Evolutionary conservation across 2,888 invertebrate genomes (phyloP).

Genomic region (Linhomoeus sp.): DNA sequence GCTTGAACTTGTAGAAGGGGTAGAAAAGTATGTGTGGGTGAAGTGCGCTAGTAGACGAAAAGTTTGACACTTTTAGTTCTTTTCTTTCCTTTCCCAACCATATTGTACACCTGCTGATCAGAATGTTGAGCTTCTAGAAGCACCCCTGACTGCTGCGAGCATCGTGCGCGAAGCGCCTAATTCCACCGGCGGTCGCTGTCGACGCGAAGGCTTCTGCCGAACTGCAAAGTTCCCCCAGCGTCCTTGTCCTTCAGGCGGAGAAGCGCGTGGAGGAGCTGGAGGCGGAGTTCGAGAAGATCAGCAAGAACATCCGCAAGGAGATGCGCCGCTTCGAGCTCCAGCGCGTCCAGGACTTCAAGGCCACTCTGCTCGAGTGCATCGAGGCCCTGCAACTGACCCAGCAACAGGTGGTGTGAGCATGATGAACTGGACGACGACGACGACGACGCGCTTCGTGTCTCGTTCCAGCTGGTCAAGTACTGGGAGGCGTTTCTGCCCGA

Average conservation of each 20-base stretch:
- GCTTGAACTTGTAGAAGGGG: too few relatives aligned
- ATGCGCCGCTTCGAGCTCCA: slow-evolving; percentile 72
- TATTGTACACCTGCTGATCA: too few relatives aligned
- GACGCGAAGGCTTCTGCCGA: too few relatives aligned
- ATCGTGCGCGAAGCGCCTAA: too few relatives aligned
- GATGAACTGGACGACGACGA: background rate
- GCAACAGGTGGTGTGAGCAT: slow-evolving; percentile 46
- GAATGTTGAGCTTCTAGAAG: too few relatives aligned
- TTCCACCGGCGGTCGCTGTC: too few relatives aligned
- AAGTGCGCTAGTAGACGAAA: too few relatives aligned
- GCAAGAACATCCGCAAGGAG: slow-evolving; percentile 77
- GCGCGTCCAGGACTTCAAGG: slow-evolving; percentile 69
- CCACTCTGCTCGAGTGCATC: slow-evolving; percentile 67
- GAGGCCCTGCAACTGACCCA: slow-evolving; percentile 85
- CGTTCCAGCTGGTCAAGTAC: slow-evolving; percentile 56
- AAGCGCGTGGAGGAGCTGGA: slow-evolving; percentile 86
- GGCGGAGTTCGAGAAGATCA: slow-evolving; percentile 85
- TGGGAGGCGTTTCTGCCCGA: slow-evolving; percentile 93
- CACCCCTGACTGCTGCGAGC: too few relatives aligned
- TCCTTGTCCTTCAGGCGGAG: slow-evolving; percentile 67
- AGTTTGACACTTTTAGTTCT: too few relatives aligned
- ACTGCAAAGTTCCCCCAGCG: too few relatives aligned
- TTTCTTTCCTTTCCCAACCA: too few relatives aligned
- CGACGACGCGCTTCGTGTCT: slow-evolving; percentile 1
- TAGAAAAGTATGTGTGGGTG: too few relatives aligned